These are phyloP conservation scores for Lycopodina hypogea DNA, from an alignment of 37 sponge, comb jelly and placozoan species.

Conservation along the genomic window DNA sequence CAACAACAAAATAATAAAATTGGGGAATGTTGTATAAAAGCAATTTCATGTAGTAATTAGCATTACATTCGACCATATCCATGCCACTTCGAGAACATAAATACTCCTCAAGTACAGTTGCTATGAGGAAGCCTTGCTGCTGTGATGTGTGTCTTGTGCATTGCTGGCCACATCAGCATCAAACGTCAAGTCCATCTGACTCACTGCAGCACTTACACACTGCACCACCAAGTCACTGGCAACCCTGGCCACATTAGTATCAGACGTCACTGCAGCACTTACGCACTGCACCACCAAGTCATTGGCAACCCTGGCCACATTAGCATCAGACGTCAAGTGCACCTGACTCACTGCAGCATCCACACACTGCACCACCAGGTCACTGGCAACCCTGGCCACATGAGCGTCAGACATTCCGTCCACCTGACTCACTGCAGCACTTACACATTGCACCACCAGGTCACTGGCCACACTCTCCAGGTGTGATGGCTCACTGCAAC, in stretches of 20 bases:
- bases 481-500: too few species aligned
- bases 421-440: neutral
- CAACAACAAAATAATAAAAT: too few species aligned
- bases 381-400: neutral
- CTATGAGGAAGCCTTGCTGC: too few species aligned
- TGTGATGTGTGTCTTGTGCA: too few species aligned
- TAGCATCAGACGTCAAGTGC: neutral
- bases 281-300: neutral
- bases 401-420: neutral
- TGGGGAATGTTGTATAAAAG: too few species aligned
- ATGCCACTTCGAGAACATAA: too few species aligned
- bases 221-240: neutral
- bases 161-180: too few species aligned
- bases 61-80: too few species aligned
- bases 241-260: too few species aligned
- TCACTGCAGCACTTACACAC: neutral
- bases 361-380: neutral
- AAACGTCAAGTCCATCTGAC: neutral
- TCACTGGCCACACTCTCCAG: neutral
- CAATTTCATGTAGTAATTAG: too few species aligned
- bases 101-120: too few species aligned
- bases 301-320: too few species aligned
- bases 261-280: neutral
- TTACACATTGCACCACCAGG: neutral
- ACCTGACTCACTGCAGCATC: neutral